Base-by-base conservation (phyloP, 2,888 invertebrate species). In the Lepidochitona cinerea region DNA sequence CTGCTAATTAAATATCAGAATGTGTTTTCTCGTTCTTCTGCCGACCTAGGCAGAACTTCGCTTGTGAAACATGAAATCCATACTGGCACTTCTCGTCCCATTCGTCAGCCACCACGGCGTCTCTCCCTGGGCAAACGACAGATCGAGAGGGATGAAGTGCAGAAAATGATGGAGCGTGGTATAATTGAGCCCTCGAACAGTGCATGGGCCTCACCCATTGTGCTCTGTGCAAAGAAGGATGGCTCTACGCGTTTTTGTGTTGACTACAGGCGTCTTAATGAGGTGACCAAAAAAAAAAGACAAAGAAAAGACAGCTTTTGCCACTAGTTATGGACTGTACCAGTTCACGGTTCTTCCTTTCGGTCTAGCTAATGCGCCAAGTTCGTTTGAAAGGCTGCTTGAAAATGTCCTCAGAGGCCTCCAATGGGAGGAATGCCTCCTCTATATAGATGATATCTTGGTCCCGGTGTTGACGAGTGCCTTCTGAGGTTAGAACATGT, bases 331-430 rank as follows among this genome's bases (percentile, higher is more conserved):
- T 26, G 77, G 78, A 0, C 59, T 74, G n/a, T 80, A 73, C 54
- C 70, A 77, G 12, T 79, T 77, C 41, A 66, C 68, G 3, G 76
- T 75, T 1, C 74, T 80, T 74, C 75, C 77, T 3, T 76, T 77
- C 69, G 77, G 77, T 3, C 54, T 76, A 0, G 73, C 68, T n/a
- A 79, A 77, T 68, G 73, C 81, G 0, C 81, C 80, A 1, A 70
- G 77, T 6, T 79, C 81, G 9, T 84, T 84, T 71, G 73, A 83
- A 59, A 67, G 83, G 26, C 64, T 80, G 26, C 75, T 85, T 77
- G 73, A 79, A 36, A 36, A 54, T n/a, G 78, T 81, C 3, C 52
- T 81, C 2, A 32, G 69, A 18, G 80, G 77, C 26, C 37, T 82
- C 1, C 70, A 75, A 33, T 80, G 79, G 75, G 73, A 74, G 35